Conservation (phyloP, 2,113 vertebrate genomes). For the Sardina pilchardus region DNA sequence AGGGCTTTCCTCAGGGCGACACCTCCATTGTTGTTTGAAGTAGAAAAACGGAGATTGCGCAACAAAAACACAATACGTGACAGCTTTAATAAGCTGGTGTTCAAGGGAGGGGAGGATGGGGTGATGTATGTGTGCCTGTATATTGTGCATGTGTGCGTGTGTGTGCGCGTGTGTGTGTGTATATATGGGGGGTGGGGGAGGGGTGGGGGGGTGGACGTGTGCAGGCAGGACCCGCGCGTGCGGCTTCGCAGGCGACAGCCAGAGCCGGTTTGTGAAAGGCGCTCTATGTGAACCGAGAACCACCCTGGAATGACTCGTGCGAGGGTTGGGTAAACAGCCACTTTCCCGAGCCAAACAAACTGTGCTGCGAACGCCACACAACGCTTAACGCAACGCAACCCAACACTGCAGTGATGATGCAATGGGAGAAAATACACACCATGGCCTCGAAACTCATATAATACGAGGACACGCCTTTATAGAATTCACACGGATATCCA, state of each 20-base stretch:
- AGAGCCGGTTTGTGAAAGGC: conserved; percentile 13
- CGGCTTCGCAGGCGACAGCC: conserved; percentile 24
- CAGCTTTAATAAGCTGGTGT: conserved; percentile 2
- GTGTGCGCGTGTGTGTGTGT: neutral
- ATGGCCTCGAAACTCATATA: neutral
- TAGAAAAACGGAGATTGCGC: neutral
- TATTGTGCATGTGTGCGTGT: neutral
- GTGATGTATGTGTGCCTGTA: neutral
- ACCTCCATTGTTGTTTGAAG: neutral
- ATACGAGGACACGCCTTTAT: neutral
- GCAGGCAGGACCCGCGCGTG: conserved; percentile 28
- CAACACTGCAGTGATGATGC: neutral
- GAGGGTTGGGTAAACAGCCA: conserved; percentile 21
- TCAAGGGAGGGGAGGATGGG: neutral
- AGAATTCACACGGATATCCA: neutral
- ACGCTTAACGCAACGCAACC: too few relatives aligned
- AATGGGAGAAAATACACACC: neutral
- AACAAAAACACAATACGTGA: conserved; percentile 12
- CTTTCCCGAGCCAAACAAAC: neutral
- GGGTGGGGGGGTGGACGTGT: conserved; percentile 35
- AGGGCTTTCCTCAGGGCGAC: neutral
- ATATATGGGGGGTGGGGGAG: neutral
- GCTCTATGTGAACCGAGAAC: conserved; percentile 11
- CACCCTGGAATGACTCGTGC: conserved; percentile 15
- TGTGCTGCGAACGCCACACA: neutral